These are phyloP conservation scores for Agapetus fuscipes DNA, from an alignment of 2,888 invertebrate species.

Conservation along the genomic window DNA sequence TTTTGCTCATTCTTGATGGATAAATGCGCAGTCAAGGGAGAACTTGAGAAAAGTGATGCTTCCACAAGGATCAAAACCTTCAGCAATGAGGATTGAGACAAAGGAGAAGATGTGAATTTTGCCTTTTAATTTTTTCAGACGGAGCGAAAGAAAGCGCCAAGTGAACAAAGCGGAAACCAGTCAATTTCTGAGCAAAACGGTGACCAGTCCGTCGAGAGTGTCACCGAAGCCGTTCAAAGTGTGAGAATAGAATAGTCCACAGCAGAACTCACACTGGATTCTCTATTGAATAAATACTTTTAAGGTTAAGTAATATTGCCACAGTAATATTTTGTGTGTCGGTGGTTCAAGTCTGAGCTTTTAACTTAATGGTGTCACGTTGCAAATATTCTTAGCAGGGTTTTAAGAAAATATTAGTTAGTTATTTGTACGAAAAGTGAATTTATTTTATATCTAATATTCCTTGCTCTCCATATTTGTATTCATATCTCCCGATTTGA, in stretches of 20 bases:
- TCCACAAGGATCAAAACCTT: too few relatives aligned
- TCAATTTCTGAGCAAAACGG: conserved; percentile 19
- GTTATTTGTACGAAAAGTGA: too few relatives aligned
- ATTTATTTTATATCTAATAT: too few relatives aligned
- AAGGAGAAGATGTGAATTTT: too few relatives aligned
- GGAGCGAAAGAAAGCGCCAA: conserved; percentile 18
- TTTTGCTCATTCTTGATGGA: too few relatives aligned
- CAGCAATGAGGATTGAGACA: too few relatives aligned
- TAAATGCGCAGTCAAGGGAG: too few relatives aligned
- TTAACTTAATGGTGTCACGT: neutral
- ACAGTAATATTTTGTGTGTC: neutral
- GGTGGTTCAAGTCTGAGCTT: neutral
- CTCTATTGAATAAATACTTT: neutral
- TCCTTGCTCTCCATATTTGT: too few relatives aligned
- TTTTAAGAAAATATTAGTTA: conserved; percentile 11
- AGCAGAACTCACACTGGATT: too few relatives aligned
- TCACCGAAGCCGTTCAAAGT: conserved; percentile 16
- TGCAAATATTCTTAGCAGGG: conserved; percentile 16
- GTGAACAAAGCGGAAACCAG: conserved; percentile 17
- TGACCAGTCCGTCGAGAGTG: conserved; percentile 19
- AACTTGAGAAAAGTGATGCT: too few relatives aligned
- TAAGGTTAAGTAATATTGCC: neutral
- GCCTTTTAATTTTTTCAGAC: too few relatives aligned
- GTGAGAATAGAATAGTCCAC: conserved; percentile 19
- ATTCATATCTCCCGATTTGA: too few relatives aligned